Evolutionary conservation across 2,797 vertebrate species (phyloP).

Genomic region (Enteromius viviparus): DNA sequence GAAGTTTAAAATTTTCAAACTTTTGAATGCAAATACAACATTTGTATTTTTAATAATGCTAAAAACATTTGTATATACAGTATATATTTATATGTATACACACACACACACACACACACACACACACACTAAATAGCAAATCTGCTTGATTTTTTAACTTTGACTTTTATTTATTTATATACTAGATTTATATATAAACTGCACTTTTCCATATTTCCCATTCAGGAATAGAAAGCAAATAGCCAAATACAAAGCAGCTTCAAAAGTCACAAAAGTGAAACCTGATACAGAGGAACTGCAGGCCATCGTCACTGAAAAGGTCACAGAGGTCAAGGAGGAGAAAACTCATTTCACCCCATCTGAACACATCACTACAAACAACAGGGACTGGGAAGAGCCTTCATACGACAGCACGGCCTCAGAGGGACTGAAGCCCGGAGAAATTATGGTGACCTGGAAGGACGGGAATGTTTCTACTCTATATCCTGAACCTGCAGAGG

Average conservation of each 20-base stretch:
- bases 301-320: conserved; percentile 21
- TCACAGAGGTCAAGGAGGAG: conserved; percentile 35
- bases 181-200: too few relatives aligned
- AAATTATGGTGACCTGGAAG: conserved; percentile 79
- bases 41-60: too few relatives aligned
- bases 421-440: conserved; percentile 61
- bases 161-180: not conserved
- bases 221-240: conserved; percentile 83
- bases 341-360: conserved; percentile 2
- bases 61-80: too few relatives aligned
- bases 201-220: not conserved
- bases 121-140: not conserved
- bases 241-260: conserved; percentile 61
- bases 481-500: conserved; percentile 63
- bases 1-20: not conserved
- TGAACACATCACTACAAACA: not conserved
- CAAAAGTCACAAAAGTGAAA: conserved; percentile 47
- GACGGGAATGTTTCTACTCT: conserved; percentile 76
- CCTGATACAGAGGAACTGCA: conserved; percentile 62
- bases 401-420: not conserved
- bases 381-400: conserved; percentile 12
- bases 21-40: not conserved
- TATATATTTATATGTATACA: too few relatives aligned
- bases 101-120: too few relatives aligned
- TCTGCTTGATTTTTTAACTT: not conserved